These are phyloP conservation scores for Typhlichthys subterraneus DNA, from an alignment of 2,797 vertebrate genomes.

Conservation along the genomic window DNA sequence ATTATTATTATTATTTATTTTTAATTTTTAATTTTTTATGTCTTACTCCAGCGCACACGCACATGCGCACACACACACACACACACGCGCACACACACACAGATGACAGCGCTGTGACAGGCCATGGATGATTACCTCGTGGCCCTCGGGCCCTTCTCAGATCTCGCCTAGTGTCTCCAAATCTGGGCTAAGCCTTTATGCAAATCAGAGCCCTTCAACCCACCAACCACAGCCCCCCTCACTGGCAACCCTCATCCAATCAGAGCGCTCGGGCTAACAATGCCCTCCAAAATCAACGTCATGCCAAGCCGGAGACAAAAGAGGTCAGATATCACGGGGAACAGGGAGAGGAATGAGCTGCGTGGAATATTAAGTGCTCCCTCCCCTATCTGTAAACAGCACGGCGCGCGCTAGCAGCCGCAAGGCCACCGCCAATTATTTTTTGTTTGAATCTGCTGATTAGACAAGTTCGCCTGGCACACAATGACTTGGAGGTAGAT, in stretches of 20 bases:
- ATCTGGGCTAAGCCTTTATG: conserved; percentile 82
- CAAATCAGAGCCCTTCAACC: conserved; percentile 72
- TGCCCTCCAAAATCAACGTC: conserved; percentile 82
- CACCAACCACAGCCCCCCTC: conserved; percentile 72
- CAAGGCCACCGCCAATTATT: conserved; percentile 78
- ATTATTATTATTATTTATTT: background rate
- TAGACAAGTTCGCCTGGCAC: conserved; percentile 73
- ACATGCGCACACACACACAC: conserved; percentile 22
- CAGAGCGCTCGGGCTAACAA: conserved; percentile 72
- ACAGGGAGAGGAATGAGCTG: conserved; percentile 70
- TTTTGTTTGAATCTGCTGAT: conserved; percentile 75
- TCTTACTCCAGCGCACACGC: background rate
- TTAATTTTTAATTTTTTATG: background rate
- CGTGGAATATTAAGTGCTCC: conserved; percentile 74
- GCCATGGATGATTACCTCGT: conserved; percentile 78
- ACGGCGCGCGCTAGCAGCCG: conserved; percentile 64
- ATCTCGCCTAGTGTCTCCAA: conserved; percentile 79
- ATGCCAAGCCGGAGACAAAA: conserved; percentile 78
- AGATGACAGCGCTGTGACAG: conserved; percentile 76
- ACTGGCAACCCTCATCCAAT: conserved; percentile 68
- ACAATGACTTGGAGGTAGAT: conserved; percentile 65
- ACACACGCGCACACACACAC: conserved; percentile 17
- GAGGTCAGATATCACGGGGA: conserved; percentile 80
- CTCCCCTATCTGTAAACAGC: conserved; percentile 72
- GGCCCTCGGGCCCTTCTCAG: conserved; percentile 79